Evolutionary conservation across 2,888 invertebrate genomes (phyloP), one percentile per base, ranked within the genome.

Genomic region (Liodrosophila aerea): DNA sequence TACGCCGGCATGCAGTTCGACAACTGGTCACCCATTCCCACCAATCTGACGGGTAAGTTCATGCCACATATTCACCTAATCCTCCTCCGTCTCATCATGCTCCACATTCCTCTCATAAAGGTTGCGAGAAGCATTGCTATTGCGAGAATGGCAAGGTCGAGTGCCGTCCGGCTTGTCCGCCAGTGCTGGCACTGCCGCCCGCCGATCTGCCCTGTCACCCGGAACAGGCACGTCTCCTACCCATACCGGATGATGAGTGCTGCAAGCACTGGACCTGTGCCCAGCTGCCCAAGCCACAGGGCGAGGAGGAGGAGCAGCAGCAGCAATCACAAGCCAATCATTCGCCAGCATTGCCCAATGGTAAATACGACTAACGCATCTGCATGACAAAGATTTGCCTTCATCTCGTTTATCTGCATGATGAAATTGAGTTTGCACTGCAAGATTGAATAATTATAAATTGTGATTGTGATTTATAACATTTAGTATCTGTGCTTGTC

Each of bases 81-180:
- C 30, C 5, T 44, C 30, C 5, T 30, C 34, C 40, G 29, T 12
- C 34, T 34, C n/a, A 12, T 12, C 5, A 7, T 3, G 7, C 34
- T 12, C 12, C 11, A 5, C 12, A 11, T 12, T 34, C 3, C 34
- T 12, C 8, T 43, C 36, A 11, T 15, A 2, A 64, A 89, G 95
- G 96, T 46, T 97, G 97, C 85, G 95, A 96, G 65, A 93, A 95
- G 73, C 92, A 94, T 73, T 97, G 97, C 86, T 96, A 94, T 87
- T 97, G 97, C 86, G 96, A 97, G 88, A 94, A 94, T 89, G 96
- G 97, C 11, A 95, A 95, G 70, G 92, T 97, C 12, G 95, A 96
- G 64, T 97, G 97, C 82, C 94, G 95, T 70, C 93, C 94, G 31
- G 93, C 94, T 9, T 97, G 97, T 90, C 93, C 94, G 1, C 94